Base-by-base conservation (phyloP, 2,797 vertebrate genomes). In the Sebastes jordani region DNA sequence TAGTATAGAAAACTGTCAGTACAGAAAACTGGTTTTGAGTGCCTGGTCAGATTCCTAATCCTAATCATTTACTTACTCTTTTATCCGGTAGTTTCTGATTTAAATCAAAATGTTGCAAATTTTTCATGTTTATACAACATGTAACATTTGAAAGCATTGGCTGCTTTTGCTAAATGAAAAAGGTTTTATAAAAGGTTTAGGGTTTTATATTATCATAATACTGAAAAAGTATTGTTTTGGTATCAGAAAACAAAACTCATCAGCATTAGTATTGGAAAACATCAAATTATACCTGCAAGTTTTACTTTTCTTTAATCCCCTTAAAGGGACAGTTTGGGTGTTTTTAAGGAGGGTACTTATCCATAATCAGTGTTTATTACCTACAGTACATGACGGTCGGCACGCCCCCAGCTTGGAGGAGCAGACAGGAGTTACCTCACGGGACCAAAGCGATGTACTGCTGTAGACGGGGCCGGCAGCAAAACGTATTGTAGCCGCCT, bases 71-170 rank as follows among this genome's bases (percentile, higher is more conserved):
- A 27, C 9, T 11, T 20, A 4, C 6, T 69, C 10, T 42, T 38
- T n/a, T 8, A 69, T 63, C 6, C 11, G 8, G 3, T 61, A 9
- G 3, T 49, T 71, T 29, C 2, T 22, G 23, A 61, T 52, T 73
- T 16, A 5, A 56, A 78, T 42, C 10, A 52, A 66, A 65, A 36
- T 68, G n/a, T 32, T 58, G 36, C 16, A 23, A 23, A 16, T 70
- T 55, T 3, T 64, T 16, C n/a, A 3, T 22, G 3, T 54, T 52
- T 4, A 32, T 0, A 16, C 11, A 60, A 32, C 46, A n/a, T 52
- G 6, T 2, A 10, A n/a, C 0, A 1, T 27, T 61, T 49, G 2
- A 52, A 54, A 68, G 4, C 6, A 1, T 23, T 11, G 27, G 18
- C 9, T 25, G 4, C 4, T 36, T 64, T 74, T 64, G 2, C 13